A percentile compares a stretch with the other conserved stretches of the same genome.
Conservation (phyloP, 2,888 invertebrate genomes). For the Sepioteuthis lessoniana region DNA sequence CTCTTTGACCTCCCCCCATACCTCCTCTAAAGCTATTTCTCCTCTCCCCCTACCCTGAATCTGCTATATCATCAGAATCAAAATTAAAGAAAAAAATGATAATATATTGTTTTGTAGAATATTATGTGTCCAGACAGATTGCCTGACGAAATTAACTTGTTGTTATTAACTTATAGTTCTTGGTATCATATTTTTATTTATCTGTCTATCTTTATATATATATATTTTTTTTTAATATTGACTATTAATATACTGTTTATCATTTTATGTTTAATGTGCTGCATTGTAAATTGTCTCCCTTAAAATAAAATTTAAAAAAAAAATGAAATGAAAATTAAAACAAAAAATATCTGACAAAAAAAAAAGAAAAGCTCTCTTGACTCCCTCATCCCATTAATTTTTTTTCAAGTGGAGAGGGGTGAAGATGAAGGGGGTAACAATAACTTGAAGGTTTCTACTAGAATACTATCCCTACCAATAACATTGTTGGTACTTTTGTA, state of each 20-base stretch:
- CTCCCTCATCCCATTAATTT: background rate
- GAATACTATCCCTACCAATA: background rate
- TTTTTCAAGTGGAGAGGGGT: background rate
- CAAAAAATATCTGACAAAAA: background rate
- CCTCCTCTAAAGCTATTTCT: background rate
- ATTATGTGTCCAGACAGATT: background rate
- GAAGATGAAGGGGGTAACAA: background rate
- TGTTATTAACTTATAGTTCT: constrained; percentile 33
- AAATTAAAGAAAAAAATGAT: background rate
- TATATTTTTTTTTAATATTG: background rate
- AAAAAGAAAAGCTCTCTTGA: background rate
- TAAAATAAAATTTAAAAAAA: background rate
- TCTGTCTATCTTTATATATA: background rate
- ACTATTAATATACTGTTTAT: constrained; percentile 20
- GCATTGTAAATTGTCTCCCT: constrained; percentile 33
- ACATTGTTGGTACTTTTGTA: background rate
- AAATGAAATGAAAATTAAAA: background rate
- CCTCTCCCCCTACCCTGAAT: background rate
- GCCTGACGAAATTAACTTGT: background rate
- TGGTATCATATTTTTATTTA: background rate
- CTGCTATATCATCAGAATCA: background rate
- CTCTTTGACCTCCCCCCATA: background rate
- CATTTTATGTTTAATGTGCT: constrained; percentile 25
- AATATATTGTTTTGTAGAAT: background rate
- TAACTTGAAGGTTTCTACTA: background rate